These are phyloP conservation scores for Microplitis manilae DNA, from an alignment of 2,888 invertebrate species.

Conservation along the genomic window DNA sequence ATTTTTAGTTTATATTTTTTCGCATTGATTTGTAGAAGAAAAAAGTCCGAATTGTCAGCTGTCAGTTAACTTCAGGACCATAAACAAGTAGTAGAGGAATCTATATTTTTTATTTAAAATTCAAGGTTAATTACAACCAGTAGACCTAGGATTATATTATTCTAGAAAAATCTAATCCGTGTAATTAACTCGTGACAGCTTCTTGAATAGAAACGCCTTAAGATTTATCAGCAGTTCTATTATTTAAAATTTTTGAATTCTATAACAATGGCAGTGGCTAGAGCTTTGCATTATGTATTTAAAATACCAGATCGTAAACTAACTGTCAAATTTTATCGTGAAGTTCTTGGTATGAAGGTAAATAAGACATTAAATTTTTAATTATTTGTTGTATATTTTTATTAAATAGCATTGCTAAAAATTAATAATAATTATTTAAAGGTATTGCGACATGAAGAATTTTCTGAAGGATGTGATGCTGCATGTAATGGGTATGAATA, in stretches of 20 bases:
- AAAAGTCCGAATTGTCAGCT: background rate
- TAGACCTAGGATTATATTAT: constrained; percentile 23
- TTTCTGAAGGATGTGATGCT: constrained; percentile 96
- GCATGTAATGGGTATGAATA: constrained; percentile 92
- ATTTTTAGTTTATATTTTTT: background rate
- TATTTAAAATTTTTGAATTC: background rate
- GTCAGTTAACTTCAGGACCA: background rate
- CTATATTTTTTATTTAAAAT: background rate
- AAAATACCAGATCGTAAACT: constrained; percentile 92
- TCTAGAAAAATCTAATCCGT: background rate
- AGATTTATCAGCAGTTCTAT: background rate
- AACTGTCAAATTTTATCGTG: constrained; percentile 90
- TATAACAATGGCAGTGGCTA: constrained; percentile 76
- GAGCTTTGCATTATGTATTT: constrained; percentile 96
- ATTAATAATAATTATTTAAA: constrained; percentile 60
- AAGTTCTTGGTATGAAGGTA: constrained; percentile 96
- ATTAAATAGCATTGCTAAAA: background rate
- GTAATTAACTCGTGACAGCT: background rate
- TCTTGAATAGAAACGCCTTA: background rate
- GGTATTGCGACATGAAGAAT: constrained; percentile 97
- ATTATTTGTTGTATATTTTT: background rate
- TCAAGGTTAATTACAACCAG: constrained; percentile 9
- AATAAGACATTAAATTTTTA: constrained; percentile 42
- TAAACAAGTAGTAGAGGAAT: background rate
- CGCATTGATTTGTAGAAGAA: background rate